Conservation (phyloP, 2,113 vertebrate species). For the Daubentonia madagascariensis region DNA sequence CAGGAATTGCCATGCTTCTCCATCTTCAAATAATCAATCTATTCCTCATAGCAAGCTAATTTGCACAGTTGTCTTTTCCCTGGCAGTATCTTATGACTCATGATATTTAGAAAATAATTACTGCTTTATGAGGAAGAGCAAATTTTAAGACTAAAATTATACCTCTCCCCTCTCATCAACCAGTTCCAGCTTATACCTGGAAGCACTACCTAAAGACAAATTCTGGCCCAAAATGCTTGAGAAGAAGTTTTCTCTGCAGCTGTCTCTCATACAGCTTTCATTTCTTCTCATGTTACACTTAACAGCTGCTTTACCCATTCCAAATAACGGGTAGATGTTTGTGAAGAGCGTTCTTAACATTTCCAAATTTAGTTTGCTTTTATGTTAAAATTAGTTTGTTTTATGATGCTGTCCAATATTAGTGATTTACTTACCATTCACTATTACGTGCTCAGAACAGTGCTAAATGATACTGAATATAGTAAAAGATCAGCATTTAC, state of each 20-base stretch:
- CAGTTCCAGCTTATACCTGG: not conserved
- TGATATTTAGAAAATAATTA: not conserved
- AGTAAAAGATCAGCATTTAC: not conserved
- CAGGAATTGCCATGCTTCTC: not conserved
- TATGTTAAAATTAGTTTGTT: not conserved
- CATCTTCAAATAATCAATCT: not conserved
- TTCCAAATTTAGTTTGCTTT: conserved; percentile 29
- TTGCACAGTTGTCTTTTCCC: not conserved
- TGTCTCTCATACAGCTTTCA: conserved; percentile 2
- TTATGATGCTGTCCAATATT: not conserved
- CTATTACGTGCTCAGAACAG: not conserved
- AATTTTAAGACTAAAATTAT: not conserved
- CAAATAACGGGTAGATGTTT: not conserved
- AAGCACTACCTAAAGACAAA: not conserved
- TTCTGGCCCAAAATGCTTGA: conserved; percentile 4
- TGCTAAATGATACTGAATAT: not conserved
- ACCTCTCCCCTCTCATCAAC: not conserved
- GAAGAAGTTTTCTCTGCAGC: not conserved
- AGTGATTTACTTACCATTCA: not conserved
- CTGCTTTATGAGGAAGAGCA: not conserved
- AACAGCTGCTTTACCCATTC: conserved; percentile 1
- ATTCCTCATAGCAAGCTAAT: not conserved
- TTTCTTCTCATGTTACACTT: conserved; percentile 23
- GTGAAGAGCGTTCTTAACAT: not conserved
- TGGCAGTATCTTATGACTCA: not conserved